Conservation (phyloP, 2,888 invertebrate genomes). For the Rhabditoides inermis region DNA sequence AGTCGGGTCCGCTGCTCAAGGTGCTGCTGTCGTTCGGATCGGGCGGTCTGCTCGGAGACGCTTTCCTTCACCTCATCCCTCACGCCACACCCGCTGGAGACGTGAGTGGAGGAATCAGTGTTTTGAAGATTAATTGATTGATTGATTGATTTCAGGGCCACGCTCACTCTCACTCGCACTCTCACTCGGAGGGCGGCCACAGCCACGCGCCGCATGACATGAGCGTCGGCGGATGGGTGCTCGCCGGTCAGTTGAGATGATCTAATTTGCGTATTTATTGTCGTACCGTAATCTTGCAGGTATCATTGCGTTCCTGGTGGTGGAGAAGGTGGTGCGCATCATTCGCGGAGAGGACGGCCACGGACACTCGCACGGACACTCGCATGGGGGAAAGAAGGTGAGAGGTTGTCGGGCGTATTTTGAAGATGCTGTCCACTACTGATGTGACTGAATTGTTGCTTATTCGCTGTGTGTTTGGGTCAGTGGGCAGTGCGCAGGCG, state of each 20-base stretch:
- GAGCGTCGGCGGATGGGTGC: conserved; percentile 84
- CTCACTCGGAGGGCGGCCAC: conserved; percentile 36
- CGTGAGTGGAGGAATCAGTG: conserved; percentile 56
- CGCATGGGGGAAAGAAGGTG: conserved; percentile 9
- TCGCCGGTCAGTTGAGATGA: conserved; percentile 70
- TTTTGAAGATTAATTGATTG: not conserved
- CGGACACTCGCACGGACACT: conserved; percentile 60
- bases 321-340: conserved; percentile 83
- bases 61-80: conserved; percentile 94
- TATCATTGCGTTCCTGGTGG: conserved; percentile 44
- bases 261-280: not conserved
- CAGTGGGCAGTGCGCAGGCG: too few relatives aligned
- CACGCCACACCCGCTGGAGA: conserved; percentile 67
- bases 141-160: conserved; percentile 54
- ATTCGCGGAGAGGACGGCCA: conserved; percentile 66
- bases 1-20: conserved; percentile 43
- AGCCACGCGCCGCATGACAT: conserved; percentile 64
- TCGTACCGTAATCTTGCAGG: conserved; percentile 18
- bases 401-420: too few relatives aligned
- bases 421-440: too few relatives aligned
- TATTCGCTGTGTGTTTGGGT: not conserved
- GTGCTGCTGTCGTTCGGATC: conserved; percentile 78
- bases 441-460: too few relatives aligned
- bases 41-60: conserved; percentile 87
- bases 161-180: conserved; percentile 59